phyloP scores from a whole-genome alignment of 1,140 invertebrate species.

The Diorhabda sublineata region DNA sequence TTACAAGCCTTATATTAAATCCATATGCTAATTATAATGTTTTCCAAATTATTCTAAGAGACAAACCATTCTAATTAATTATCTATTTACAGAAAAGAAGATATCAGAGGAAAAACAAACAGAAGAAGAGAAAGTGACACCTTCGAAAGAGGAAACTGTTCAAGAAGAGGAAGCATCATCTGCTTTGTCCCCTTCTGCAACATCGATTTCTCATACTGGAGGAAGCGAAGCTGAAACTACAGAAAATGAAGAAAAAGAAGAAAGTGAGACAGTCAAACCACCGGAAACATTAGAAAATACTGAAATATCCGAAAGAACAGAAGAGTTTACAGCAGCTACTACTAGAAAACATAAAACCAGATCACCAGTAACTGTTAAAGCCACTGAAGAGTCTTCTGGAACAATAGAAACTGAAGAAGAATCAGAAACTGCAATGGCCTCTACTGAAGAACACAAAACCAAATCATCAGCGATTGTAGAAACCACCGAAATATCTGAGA shows the following conservation, averaged over 20 bases:
- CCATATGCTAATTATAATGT: no score
- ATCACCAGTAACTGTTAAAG: not conserved
- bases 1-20: no score
- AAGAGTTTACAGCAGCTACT: not conserved
- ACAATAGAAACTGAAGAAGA: constrained; percentile 4
- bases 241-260: not conserved
- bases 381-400: not conserved
- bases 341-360: not conserved
- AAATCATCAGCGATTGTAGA: not conserved
- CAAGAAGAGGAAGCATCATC: no score
- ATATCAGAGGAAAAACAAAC: no score
- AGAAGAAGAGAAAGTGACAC: no score
- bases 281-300: not conserved
- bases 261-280: not conserved
- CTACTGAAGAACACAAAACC: not conserved
- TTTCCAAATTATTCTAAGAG: no score
- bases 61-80: no score
- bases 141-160: no score
- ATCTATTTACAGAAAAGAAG: no score
- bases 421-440: not conserved
- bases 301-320: not conserved
- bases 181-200: no score
- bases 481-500: not conserved
- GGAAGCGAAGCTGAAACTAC: not conserved
- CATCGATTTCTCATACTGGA: no score